These are phyloP conservation scores for Rhincodon typus DNA, from an alignment of 2,797 vertebrate genomes.

Conservation along the genomic window DNA sequence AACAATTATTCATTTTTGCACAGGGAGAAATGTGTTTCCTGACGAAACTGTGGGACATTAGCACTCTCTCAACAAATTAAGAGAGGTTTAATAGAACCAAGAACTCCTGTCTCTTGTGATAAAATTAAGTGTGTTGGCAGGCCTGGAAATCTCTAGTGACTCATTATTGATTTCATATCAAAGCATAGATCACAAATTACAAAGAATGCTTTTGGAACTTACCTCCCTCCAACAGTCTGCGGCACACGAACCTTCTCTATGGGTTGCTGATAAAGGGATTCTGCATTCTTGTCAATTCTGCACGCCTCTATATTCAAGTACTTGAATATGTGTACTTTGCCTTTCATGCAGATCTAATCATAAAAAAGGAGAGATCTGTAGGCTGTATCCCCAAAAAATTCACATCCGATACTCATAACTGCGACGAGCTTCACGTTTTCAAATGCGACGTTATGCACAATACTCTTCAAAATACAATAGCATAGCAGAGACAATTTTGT, in stretches of 20 bases:
- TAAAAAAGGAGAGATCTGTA: neutral
- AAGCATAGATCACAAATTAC: neutral
- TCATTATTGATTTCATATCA: neutral
- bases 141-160: neutral
- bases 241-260: conserved; percentile 73
- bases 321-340: conserved; percentile 94
- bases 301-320: conserved; percentile 85
- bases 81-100: neutral
- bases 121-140: neutral
- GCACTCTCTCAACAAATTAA: neutral
- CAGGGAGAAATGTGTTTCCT: neutral
- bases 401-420: neutral
- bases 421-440: neutral
- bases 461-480: neutral
- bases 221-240: conserved; percentile 76
- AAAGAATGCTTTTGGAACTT: conserved; percentile 41
- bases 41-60: neutral
- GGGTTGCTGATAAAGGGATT: conserved; percentile 73
- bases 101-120: neutral
- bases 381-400: neutral
- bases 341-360: conserved; percentile 84
- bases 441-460: neutral
- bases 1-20: neutral
- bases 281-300: conserved; percentile 78
- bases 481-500: neutral